phyloP scores from a whole-genome alignment of 2,888 invertebrate genomes.

The Cryptosula pallasiana region DNA sequence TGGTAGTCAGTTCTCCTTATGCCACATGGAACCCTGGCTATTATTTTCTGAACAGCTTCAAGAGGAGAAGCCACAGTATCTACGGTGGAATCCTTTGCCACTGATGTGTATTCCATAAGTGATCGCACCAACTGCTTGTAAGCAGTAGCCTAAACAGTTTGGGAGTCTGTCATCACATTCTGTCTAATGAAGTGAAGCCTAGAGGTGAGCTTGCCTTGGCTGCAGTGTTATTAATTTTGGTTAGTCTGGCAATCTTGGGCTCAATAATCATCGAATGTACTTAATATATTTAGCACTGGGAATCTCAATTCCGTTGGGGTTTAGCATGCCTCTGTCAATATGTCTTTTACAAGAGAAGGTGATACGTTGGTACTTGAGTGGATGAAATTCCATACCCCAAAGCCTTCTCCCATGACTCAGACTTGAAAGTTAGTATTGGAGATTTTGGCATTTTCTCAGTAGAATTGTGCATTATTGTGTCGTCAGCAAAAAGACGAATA shows the following conservation, averaged over 20 bases:
- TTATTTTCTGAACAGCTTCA: no score
- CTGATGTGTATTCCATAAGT: background rate
- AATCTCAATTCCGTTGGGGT: background rate
- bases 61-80: background rate
- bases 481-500: background rate
- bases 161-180: background rate
- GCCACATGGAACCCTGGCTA: background rate
- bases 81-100: background rate
- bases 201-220: background rate
- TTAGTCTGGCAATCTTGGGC: background rate
- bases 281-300: background rate
- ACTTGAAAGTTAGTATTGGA: no score
- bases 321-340: background rate
- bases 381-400: constrained; percentile 7
- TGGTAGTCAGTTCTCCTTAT: background rate
- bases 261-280: background rate
- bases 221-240: background rate
- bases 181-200: background rate
- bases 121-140: background rate
- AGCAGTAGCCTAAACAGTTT: background rate
- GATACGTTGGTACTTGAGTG: background rate
- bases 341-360: background rate
- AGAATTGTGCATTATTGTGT: background rate
- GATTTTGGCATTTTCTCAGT: no score
- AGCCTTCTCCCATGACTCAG: background rate